Evolutionary conservation across 2,797 vertebrate genomes (phyloP), one percentile per base, ranked within the genome.

Genomic region (Hypotaenidia philippensis): DNA sequence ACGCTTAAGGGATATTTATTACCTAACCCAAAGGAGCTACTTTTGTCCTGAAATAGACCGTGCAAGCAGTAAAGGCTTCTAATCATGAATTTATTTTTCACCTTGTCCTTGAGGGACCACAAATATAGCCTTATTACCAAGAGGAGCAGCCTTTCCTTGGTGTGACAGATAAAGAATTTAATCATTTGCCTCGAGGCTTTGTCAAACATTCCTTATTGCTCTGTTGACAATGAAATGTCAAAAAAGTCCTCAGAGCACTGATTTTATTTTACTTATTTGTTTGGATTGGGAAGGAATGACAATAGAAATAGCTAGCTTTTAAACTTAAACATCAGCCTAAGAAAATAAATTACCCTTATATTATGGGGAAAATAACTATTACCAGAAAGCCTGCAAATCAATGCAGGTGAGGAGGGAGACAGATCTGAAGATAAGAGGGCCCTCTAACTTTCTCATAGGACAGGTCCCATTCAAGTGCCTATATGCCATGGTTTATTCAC

Each of bases 81-180:
- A 76, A 34, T 88, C 21, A 49, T 65, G 20, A 83, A 83, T 88
- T 96, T 90, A 63, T 90, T 92, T 95, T 94, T 89, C 70, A 82
- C 77, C 32, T 94, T 86, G 41, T 93, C 38, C 68, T 96, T 91
- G 52, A 83, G 55, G 69, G 40, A 59, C 69, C 87, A 65, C 72
- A 94, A 83, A 91, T 93, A 88, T 1, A 90, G 29, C 55, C 72
- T 55, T 90, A 86, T 79, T 86, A 93, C 69, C 76, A 88, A 74
- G 82, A 90, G 89, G 5, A 90, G 36, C 61, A 90, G 79, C 63
- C 44, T 93, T 91, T 88, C 34, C 74, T 91, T 82, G 59, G 56
- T 92, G 66, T 90, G 89, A 79, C 87, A 91, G 89, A 86, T 56
- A 90, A 94, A 76, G 59, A 70, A 92, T 88, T 93, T 60, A 87